These are phyloP conservation scores for Sciurus carolinensis DNA, from an alignment of 2,797 vertebrate genomes.

Conservation along the genomic window DNA sequence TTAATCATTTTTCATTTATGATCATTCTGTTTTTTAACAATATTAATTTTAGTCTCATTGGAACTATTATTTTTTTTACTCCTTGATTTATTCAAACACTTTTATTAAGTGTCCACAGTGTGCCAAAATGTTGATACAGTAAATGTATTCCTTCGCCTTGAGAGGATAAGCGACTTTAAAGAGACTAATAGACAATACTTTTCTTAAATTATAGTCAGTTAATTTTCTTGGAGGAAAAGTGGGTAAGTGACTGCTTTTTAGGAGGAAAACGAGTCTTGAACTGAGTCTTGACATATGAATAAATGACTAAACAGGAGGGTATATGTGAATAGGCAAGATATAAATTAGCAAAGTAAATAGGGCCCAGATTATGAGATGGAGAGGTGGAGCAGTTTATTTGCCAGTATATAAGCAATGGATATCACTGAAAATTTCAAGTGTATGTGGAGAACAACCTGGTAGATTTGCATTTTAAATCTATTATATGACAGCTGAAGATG, in stretches of 20 bases:
- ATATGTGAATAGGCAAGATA: background rate
- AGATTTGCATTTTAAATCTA: conserved; percentile 48
- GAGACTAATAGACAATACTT: background rate
- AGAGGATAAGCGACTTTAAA: background rate
- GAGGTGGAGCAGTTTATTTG: background rate
- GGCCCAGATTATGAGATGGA: background rate
- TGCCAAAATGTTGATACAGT: background rate
- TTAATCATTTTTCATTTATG: conserved; percentile 17
- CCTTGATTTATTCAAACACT: background rate
- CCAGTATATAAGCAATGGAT: background rate
- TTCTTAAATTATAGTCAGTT: background rate
- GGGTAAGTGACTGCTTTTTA: background rate
- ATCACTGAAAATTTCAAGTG: background rate
- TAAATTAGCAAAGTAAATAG: conserved; percentile 29
- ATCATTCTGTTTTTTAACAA: conserved; percentile 29
- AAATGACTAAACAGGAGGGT: background rate
- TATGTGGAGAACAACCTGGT: background rate
- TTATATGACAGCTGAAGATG: conserved; percentile 55
- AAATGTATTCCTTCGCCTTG: background rate
- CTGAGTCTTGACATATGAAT: background rate
- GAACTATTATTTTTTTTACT: background rate
- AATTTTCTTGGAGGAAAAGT: background rate
- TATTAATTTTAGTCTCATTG: background rate
- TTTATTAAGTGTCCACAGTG: background rate
- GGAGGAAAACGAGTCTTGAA: background rate